Evolutionary conservation across 2,888 invertebrate genomes (phyloP).

Genomic region (Enchytraeus crypticus): DNA sequence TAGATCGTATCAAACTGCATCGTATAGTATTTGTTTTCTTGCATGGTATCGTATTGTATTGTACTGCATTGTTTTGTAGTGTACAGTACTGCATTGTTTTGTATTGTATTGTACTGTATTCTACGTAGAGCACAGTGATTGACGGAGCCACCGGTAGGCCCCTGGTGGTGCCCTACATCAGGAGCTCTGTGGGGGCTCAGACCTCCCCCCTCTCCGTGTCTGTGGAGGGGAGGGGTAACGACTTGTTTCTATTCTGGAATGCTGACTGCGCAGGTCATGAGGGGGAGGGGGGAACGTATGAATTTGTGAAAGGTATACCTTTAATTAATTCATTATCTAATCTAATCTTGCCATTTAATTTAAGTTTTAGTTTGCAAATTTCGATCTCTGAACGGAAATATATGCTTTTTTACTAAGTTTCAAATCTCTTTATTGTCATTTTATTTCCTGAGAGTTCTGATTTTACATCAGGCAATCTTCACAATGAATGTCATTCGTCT

Average conservation of each 20-base stretch:
- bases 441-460: too few relatives aligned
- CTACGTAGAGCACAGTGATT: constrained; percentile 53
- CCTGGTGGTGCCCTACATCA: constrained; percentile 55
- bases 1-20: too few relatives aligned
- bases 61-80: not conserved
- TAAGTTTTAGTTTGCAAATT: too few relatives aligned
- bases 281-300: constrained; percentile 44
- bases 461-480: too few relatives aligned
- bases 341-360: too few relatives aligned
- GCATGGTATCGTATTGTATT: too few relatives aligned
- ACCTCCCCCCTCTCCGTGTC: constrained; percentile 43
- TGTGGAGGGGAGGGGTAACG: constrained; percentile 56
- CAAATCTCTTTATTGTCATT: too few relatives aligned
- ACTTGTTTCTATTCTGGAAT: constrained; percentile 70
- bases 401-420: too few relatives aligned
- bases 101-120: not conserved
- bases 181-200: constrained; percentile 57
- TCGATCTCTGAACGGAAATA: too few relatives aligned
- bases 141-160: constrained; percentile 60
- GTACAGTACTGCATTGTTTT: constrained; percentile 14
- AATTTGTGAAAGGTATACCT: constrained; percentile 47
- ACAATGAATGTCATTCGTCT: too few relatives aligned
- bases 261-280: constrained; percentile 57
- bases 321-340: too few relatives aligned
- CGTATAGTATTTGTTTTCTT: too few relatives aligned